Percentiles rank a stretch among this genome's conserved stretches.
Conservation (phyloP, 1,140 invertebrate genomes). For the Lepidurus arcticus region DNA sequence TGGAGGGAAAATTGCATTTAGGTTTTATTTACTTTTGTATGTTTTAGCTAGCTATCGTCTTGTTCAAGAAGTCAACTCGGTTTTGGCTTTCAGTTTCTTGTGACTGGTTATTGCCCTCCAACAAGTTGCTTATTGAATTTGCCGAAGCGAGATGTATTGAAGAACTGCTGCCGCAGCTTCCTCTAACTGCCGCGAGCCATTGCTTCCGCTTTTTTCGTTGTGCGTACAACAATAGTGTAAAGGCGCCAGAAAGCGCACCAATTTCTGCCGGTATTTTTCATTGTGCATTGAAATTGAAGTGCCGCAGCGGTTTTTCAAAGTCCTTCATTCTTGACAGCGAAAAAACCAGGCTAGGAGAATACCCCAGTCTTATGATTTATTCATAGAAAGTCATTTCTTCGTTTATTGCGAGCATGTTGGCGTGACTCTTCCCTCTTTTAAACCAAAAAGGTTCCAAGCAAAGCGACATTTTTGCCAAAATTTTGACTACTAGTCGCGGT, state of each 20-base stretch:
- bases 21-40: background rate
- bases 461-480: no score
- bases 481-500: no score
- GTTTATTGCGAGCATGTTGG: background rate
- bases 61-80: background rate
- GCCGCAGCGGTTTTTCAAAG: background rate
- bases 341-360: background rate
- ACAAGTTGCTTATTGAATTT: conserved; percentile 20
- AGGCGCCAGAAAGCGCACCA: no score
- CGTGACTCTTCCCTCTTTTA: background rate
- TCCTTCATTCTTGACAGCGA: background rate
- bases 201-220: background rate
- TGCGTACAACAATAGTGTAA: no score
- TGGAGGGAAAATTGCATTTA: background rate
- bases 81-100: background rate
- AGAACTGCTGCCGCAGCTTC: background rate
- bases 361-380: background rate
- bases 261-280: background rate
- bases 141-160: background rate
- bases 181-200: background rate
- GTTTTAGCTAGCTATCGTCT: background rate
- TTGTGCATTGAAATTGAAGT: background rate
- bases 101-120: background rate
- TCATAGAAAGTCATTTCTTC: background rate
- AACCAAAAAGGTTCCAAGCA: no score